Base-by-base conservation (phyloP, 2,888 invertebrate genomes). In the Drosophila yooni region DNA sequence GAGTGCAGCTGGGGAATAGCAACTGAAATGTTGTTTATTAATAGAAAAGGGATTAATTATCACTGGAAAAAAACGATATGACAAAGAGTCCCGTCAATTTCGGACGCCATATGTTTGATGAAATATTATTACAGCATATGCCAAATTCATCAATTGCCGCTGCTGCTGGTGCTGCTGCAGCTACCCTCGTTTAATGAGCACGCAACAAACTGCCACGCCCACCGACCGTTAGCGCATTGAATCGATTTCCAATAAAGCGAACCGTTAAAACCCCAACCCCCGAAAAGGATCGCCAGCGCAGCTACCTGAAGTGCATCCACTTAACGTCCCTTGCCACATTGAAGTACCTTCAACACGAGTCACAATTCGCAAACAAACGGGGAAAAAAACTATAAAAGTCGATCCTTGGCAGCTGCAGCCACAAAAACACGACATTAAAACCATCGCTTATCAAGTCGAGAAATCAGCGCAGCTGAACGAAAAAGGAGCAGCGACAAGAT, bases 241-340 rank as follows among this genome's bases (percentile, higher is more conserved):
- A 86, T 85, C 88, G 86, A 88, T 81, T 79, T 57, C 64, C 73
- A 86, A 89, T 89, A 82, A 78, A 68, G 51, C 38, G 65, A 74
- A 77, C 85, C 73, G 82, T 70, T 73, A 72, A 54, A 13, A 18
- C 66, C 33, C 66, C 54, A 58, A 57, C 60, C 71, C 62, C 64
- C 65, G 25, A 46, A 52, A 46, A 33, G 29, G 79, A 68, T 64
- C 51, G 33, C 13, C 21, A 31, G 15, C 15, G 29, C 25, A 54
- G 48, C 65, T 82, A 76, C 87, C 87, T 89, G 83, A 83, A 72
- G 67, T 69, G 53, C 52, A 29, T 46, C 51, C 62, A 67, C 53
- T 70, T 63, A 25, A 54, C 15, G 36, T 18, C 43, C 33, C 48
- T 51, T 51, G 33, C n/a, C 18, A 34, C 33, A 29, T 15, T 31